These are phyloP conservation scores for Eupsittula cactorum DNA, from an alignment of 2,113 vertebrate genomes.

Conservation along the genomic window DNA sequence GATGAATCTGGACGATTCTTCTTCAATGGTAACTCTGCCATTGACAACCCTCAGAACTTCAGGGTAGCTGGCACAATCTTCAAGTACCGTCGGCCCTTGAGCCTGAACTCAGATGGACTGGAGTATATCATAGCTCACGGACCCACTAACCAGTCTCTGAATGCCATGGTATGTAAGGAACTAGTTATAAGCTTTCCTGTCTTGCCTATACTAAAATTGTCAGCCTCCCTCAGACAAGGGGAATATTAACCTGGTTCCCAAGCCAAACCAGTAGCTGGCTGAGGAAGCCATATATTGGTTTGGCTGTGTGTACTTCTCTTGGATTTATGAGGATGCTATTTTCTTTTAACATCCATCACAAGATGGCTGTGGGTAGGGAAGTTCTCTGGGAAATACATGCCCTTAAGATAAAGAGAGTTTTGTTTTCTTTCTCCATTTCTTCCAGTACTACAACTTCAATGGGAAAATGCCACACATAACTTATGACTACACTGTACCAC, in stretches of 20 bases:
- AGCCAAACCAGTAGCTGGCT: background rate
- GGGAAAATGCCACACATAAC: slow-evolving; percentile 88
- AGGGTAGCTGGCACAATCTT: slow-evolving; percentile 86
- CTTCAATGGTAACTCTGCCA: slow-evolving; percentile 87
- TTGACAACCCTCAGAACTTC: slow-evolving; percentile 91
- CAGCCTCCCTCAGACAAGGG: background rate
- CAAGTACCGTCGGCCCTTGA: slow-evolving; percentile 86
- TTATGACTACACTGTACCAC: slow-evolving; percentile 86
- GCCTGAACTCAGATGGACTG: slow-evolving; percentile 81
- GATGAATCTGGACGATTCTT: slow-evolving; percentile 87
- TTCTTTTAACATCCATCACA: background rate
- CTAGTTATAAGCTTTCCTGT: background rate
- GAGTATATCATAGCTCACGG: slow-evolving; percentile 90
- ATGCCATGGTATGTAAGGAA: slow-evolving; percentile 80
- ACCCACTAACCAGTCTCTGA: slow-evolving; percentile 87
- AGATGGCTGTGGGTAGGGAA: background rate
- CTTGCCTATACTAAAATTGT: background rate
- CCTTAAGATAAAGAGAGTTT: background rate
- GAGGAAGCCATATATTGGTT: background rate
- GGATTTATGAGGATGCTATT: background rate
- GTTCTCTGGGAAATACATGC: background rate
- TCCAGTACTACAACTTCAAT: slow-evolving; percentile 89
- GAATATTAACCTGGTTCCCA: background rate
- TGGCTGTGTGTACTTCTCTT: background rate
- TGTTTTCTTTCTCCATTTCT: slow-evolving; percentile 1